Percentiles rank a stretch among this genome's conserved stretches.
Conservation (phyloP, 2,113 vertebrate genomes). For the Acinonyx jubatus region DNA sequence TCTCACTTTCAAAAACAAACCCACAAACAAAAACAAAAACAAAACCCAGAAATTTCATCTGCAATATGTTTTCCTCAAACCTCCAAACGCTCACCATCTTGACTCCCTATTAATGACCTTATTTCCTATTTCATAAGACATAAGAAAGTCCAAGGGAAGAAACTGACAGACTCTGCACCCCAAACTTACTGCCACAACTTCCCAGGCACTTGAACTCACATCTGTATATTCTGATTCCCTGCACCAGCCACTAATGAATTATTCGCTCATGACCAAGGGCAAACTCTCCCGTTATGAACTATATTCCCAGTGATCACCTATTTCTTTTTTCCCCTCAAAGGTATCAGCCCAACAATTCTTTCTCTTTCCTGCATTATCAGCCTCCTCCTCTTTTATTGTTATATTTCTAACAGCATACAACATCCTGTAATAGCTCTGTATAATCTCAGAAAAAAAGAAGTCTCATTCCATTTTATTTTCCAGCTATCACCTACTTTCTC, state of each 20-base stretch:
- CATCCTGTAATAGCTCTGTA: background rate
- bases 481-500: background rate
- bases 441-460: background rate
- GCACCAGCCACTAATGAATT: background rate
- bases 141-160: background rate
- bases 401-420: background rate
- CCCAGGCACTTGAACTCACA: background rate
- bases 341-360: background rate
- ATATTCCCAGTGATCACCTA: background rate
- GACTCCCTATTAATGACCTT: background rate
- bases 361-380: background rate
- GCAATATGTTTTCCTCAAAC: background rate
- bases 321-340: too few species aligned
- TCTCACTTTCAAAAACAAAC: background rate
- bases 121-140: background rate
- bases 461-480: background rate
- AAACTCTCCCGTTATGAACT: too few species aligned
- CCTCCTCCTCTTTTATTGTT: background rate
- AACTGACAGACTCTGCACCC: background rate
- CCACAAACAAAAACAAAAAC: too few species aligned
- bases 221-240: too few species aligned
- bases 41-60: background rate
- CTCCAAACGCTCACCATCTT: background rate
- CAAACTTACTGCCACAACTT: background rate
- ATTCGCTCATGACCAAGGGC: background rate